Percentiles rank a stretch among this genome's conserved stretches.
phyloP scores from a whole-genome alignment of 2,888 invertebrate genomes.

The Hypercompe scribonia region DNA sequence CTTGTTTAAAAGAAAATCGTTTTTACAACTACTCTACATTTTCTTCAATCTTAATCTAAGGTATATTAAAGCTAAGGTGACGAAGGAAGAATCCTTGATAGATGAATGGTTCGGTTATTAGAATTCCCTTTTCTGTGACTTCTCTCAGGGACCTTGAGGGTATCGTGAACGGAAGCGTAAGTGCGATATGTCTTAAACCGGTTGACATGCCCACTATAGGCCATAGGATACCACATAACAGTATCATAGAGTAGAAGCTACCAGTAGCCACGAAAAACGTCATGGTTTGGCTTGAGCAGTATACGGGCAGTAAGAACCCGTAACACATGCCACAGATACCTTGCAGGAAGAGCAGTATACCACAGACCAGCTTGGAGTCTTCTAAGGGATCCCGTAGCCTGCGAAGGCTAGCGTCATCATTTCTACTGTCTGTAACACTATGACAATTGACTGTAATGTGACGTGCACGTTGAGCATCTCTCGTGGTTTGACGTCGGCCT shows the following conservation, averaged over 20 bases:
- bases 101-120: constrained; percentile 89
- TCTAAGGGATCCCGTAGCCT: constrained; percentile 87
- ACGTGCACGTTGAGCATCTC: constrained; percentile 95
- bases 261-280: constrained; percentile 95
- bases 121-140: constrained; percentile 91
- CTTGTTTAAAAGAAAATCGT: neutral
- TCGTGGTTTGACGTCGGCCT: constrained; percentile 93
- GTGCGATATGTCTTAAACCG: constrained; percentile 87
- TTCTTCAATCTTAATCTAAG: constrained; percentile 76
- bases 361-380: constrained; percentile 88
- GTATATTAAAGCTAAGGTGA: constrained; percentile 86
- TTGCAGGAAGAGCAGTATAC: constrained; percentile 88
- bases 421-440: constrained; percentile 89
- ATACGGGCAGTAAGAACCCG: constrained; percentile 93
- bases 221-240: constrained; percentile 93
- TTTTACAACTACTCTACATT: constrained; percentile 51
- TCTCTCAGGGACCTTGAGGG: constrained; percentile 92
- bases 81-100: constrained; percentile 90
- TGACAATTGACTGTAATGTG: constrained; percentile 90
- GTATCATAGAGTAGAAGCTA: constrained; percentile 95
- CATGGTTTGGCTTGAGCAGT: constrained; percentile 92
- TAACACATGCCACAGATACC: constrained; percentile 95
- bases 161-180: constrained; percentile 92
- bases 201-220: constrained; percentile 90
- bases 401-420: constrained; percentile 88